Evolutionary conservation across 2,797 vertebrate genomes (phyloP).

Genomic region (Gila robusta): DNA sequence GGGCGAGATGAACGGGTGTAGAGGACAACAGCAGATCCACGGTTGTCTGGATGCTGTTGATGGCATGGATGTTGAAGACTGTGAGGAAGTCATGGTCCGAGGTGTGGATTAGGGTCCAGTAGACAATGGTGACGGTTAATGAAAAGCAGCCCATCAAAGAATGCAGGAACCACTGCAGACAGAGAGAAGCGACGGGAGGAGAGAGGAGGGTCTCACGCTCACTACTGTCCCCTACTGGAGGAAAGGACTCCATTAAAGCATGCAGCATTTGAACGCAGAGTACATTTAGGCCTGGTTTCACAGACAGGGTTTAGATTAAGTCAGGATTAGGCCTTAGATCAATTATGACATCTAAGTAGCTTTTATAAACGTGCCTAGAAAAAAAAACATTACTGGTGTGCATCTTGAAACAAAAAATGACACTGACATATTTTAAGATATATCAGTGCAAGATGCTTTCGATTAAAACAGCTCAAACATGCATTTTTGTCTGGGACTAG

Average conservation of each 20-base stretch:
- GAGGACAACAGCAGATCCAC: constrained; percentile 57
- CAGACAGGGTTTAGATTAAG: too few species aligned
- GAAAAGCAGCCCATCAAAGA: constrained; percentile 40
- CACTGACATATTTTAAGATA: too few species aligned
- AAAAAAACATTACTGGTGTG: too few species aligned
- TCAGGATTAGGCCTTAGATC: too few species aligned
- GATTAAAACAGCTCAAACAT: too few species aligned
- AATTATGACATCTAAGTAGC: too few species aligned
- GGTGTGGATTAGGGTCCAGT: constrained; percentile 57
- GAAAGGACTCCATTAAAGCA: background rate
- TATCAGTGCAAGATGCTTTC: too few species aligned
- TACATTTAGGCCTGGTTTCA: too few species aligned
- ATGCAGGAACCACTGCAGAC: constrained; percentile 59
- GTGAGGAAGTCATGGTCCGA: constrained; percentile 4
- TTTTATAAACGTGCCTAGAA: too few species aligned
- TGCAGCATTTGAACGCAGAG: too few species aligned
- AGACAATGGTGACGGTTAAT: constrained; percentile 53
- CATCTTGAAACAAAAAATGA: too few species aligned
- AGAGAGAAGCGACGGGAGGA: constrained; percentile 31
- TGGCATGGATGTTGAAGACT: constrained; percentile 56
- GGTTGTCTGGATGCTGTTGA: constrained; percentile 56
- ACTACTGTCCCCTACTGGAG: constrained; percentile 25
- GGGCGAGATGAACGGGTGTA: constrained; percentile 58
- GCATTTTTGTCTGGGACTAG: too few species aligned
- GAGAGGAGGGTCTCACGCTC: constrained; percentile 18